Evolutionary conservation across 2,888 invertebrate genomes (phyloP).

Genomic region (Hemistola chrysoprasaria): DNA sequence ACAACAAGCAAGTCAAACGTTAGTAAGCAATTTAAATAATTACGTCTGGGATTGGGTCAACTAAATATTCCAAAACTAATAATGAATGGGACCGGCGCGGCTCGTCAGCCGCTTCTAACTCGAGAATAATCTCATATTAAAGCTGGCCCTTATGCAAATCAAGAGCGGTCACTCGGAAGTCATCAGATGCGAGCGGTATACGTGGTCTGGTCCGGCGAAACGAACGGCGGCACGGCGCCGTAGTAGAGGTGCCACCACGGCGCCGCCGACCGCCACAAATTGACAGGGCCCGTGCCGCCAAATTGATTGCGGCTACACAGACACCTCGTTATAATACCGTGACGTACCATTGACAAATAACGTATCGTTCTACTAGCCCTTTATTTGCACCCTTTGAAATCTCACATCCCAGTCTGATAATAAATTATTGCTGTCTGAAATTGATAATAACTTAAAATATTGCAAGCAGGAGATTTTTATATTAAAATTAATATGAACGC

Average conservation of each 20-base stretch:
- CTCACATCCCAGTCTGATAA: conserved; percentile 8
- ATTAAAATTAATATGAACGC: too few relatives aligned
- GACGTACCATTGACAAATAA: conserved; percentile 32
- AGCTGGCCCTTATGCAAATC: conserved; percentile 78
- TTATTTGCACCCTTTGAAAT: conserved; percentile 28
- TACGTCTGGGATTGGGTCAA: conserved; percentile 52
- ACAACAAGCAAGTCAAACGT: conserved; percentile 47
- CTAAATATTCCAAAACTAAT: conserved; percentile 76
- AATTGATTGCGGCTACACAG: conserved; percentile 69
- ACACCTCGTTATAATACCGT: conserved; percentile 58
- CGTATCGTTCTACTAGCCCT: conserved; percentile 34
- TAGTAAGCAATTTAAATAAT: conserved; percentile 59
- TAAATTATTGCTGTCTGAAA: conserved; percentile 16
- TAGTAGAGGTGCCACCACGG: conserved; percentile 15
- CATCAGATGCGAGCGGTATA: conserved; percentile 51
- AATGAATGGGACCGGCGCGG: conserved; percentile 63
- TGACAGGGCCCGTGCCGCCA: conserved; percentile 61
- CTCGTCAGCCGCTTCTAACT: conserved; percentile 58
- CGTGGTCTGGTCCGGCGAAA: conserved; percentile 11
- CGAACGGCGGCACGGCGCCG: conserved; percentile 30
- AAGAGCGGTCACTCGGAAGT: conserved; percentile 78
- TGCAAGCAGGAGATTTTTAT: too few relatives aligned
- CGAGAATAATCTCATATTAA: conserved; percentile 77
- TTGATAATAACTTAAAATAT: too few relatives aligned
- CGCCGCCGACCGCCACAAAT: conserved; percentile 50